Evolutionary conservation across 2,888 invertebrate genomes (phyloP).

Genomic region (Plebejus anna): DNA sequence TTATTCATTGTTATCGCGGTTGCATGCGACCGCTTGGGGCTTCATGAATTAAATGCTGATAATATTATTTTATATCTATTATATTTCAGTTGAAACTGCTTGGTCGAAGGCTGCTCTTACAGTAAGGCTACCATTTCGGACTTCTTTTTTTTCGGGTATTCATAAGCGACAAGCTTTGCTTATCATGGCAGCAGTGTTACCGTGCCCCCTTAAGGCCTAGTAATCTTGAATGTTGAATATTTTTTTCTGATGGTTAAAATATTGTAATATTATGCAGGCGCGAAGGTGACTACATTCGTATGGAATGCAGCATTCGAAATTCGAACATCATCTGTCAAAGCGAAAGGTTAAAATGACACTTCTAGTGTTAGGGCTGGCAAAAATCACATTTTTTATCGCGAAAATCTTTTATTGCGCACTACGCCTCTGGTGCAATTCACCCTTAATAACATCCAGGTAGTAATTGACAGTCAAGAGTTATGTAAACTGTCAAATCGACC

Average conservation of each 20-base stretch:
- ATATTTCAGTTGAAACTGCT: no score
- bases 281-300: slow-evolving; percentile 30
- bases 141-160: no score
- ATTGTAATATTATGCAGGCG: slow-evolving; percentile 9
- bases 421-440: no score
- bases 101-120: no score
- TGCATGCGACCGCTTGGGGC: no score
- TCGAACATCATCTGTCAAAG: slow-evolving; percentile 44
- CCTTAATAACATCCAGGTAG: background rate
- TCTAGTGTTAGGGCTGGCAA: background rate
- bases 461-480: slow-evolving; percentile 1
- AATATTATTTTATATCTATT: no score
- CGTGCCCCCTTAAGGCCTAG: background rate
- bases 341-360: slow-evolving; percentile 37
- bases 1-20: no score
- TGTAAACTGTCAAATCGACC: background rate
- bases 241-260: background rate
- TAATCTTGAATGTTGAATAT: background rate
- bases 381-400: background rate
- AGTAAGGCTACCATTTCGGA: no score
- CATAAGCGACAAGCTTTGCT: no score
- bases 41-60: no score
- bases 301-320: slow-evolving; percentile 46
- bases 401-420: no score
- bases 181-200: no score